Percentiles rank a stretch among this genome's conserved stretches.
Conservation (phyloP, 2,797 vertebrate genomes). For the Cygnus olor region DNA sequence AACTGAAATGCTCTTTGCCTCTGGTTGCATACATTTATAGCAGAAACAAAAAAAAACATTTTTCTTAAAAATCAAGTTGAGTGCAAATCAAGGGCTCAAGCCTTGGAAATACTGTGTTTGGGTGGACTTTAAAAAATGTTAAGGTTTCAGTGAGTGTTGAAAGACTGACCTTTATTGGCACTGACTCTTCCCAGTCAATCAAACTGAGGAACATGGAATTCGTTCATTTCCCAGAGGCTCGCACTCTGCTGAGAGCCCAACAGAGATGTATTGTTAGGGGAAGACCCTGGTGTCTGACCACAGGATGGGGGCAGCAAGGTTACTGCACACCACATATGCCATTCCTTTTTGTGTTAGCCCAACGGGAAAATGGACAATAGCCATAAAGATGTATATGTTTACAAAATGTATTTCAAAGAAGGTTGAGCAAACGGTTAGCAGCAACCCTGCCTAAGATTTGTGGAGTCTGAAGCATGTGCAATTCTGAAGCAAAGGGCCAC, state of each 20-base stretch:
- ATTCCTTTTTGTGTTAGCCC: background rate
- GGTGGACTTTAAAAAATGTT: background rate
- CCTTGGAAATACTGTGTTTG: background rate
- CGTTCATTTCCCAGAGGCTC: background rate
- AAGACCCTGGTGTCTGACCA: background rate
- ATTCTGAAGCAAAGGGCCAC: background rate
- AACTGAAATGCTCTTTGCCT: background rate
- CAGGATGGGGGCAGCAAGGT: background rate
- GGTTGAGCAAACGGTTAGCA: background rate
- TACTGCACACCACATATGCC: background rate
- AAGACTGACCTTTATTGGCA: background rate
- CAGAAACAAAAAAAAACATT: background rate
- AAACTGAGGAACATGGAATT: background rate
- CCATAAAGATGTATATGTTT: background rate
- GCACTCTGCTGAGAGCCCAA: rapidly evolving
- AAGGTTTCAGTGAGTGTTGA: background rate
- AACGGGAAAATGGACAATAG: background rate
- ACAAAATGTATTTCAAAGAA: background rate
- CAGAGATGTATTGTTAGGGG: background rate
- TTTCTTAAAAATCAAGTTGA: rapidly evolving
- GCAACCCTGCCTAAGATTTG: background rate
- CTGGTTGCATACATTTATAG: background rate
- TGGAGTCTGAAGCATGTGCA: background rate
- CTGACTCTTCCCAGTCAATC: background rate
- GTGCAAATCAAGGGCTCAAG: background rate